These are phyloP conservation scores for Neoseiulus cucumeris DNA, from an alignment of 1,140 invertebrate genomes.

Conservation along the genomic window DNA sequence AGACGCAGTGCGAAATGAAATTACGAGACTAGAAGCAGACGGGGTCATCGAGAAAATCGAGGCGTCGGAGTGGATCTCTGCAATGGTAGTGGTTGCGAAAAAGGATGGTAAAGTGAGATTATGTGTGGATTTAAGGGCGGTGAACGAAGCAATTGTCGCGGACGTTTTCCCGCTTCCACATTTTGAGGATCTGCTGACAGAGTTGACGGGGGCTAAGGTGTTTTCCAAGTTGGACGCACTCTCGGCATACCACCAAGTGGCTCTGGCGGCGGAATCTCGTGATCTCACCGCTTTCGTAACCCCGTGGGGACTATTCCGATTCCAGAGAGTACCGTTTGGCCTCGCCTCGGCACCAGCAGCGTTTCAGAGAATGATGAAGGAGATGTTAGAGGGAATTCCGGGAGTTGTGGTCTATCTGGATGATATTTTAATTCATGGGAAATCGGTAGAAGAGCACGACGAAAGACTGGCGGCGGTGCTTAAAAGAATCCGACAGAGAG, in stretches of 20 bases:
- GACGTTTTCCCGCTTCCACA: constrained; percentile 12
- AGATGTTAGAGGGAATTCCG: constrained; percentile 3
- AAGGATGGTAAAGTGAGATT: constrained; percentile 10
- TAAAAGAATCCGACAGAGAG: constrained; percentile 10
- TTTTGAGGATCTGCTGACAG: constrained; percentile 5
- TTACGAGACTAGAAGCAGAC: not conserved
- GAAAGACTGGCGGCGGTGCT: constrained; percentile 13
- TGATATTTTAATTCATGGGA: constrained; percentile 16
- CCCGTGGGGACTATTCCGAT: constrained; percentile 16
- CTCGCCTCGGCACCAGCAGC: constrained; percentile 16
- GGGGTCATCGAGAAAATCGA: not conserved
- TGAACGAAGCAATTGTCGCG: constrained; percentile 12
- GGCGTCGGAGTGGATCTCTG: not conserved
- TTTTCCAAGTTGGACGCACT: constrained; percentile 12
- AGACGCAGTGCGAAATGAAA: not conserved
- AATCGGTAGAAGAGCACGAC: constrained; percentile 14
- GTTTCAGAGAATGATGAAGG: constrained; percentile 16
- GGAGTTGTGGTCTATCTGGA: constrained; percentile 15
- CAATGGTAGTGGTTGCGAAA: constrained; percentile 12
- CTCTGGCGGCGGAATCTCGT: constrained; percentile 5
- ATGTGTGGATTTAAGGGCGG: constrained; percentile 1
- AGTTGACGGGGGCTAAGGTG: not conserved
- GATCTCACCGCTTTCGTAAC: not conserved
- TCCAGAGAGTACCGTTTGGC: constrained; percentile 18
- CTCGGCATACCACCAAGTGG: constrained; percentile 14